Evolutionary conservation across 1,140 invertebrate species (phyloP), one percentile per base, ranked within the genome.

Genomic region (Triops longicaudatus): DNA sequence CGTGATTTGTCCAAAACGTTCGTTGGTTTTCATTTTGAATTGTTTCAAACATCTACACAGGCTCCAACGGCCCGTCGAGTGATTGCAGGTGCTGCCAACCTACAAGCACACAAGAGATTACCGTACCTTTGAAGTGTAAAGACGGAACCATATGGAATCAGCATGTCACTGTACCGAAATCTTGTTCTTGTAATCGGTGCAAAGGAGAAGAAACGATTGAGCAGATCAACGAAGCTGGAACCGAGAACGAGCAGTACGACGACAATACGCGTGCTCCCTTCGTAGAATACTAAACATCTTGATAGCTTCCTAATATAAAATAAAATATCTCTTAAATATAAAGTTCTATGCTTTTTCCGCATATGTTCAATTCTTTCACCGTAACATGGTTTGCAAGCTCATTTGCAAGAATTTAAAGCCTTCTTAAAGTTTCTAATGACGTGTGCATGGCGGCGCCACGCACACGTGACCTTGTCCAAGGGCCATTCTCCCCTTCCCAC

Each of bases 11-110:
- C 14, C 6, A 17, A n/a, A 22, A n/a, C 10, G 10, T 22, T 17
- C 17, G 50, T 22, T 44, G 11, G 50, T n/a, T 63, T 63, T 63
- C 17, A 63, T 14, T 63, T 63, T 3, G 50, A 63, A 6, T 17
- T 10, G 3, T 22, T 22, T 22, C 14, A 6, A n/a, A 6, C 14
- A 9, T 12, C 22, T 14, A 17, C 22, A 63, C 28, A 41, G 26
- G 50, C 63, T 76, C 73, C 27, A 71, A 28, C 27, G 76, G 77
- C 78, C 63, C 74, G 74, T 22, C 73, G 28, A 63, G 77, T 73
- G 78, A 78, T 9, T 81, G 80, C 42, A 78, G 63, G 43, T 81
- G 80, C 63, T 81, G 80, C 73, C 78, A 79, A 72, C 77, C 80
- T 3, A 76, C 78, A 63, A 75, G 75, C 14, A 78, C 77, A 26